A percentile compares a stretch with the other conserved stretches of the same genome.
Evolutionary conservation across 1,140 invertebrate genomes (phyloP).

Genomic region (Drosophila sechellia): DNA sequence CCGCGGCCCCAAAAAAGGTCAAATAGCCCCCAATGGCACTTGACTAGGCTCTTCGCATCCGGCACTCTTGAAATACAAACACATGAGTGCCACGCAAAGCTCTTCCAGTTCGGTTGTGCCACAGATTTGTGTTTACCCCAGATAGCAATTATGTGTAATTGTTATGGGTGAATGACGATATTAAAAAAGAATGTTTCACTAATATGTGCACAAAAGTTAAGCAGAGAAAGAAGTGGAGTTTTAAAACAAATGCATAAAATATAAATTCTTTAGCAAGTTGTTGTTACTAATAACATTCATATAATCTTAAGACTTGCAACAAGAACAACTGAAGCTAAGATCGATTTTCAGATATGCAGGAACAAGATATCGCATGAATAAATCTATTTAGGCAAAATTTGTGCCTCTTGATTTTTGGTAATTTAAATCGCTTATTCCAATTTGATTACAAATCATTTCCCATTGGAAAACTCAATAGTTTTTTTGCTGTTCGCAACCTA

Average conservation of each 20-base stretch:
- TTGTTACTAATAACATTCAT: too few species aligned
- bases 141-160: background rate
- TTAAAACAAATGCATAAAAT: too few species aligned
- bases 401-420: too few species aligned
- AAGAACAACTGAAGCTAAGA: too few species aligned
- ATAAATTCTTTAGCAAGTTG: too few species aligned
- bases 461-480: background rate
- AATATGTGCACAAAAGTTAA: background rate
- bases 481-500: slow-evolving; percentile 1
- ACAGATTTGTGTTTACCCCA: background rate
- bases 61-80: background rate
- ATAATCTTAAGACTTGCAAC: too few species aligned
- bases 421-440: too few species aligned
- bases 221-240: too few species aligned
- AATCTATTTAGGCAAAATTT: too few species aligned
- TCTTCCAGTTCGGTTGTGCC: background rate
- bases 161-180: background rate
- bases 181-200: background rate
- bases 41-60: slow-evolving; percentile 3
- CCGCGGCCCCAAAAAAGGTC: background rate
- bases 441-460: background rate
- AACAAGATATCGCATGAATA: too few species aligned
- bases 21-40: slow-evolving; percentile 6
- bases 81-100: slow-evolving; percentile 3
- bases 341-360: too few species aligned